Percentiles rank a stretch among this genome's conserved stretches.
Conservation (phyloP, 2,113 vertebrate species). For the Pollachius pollachius region DNA sequence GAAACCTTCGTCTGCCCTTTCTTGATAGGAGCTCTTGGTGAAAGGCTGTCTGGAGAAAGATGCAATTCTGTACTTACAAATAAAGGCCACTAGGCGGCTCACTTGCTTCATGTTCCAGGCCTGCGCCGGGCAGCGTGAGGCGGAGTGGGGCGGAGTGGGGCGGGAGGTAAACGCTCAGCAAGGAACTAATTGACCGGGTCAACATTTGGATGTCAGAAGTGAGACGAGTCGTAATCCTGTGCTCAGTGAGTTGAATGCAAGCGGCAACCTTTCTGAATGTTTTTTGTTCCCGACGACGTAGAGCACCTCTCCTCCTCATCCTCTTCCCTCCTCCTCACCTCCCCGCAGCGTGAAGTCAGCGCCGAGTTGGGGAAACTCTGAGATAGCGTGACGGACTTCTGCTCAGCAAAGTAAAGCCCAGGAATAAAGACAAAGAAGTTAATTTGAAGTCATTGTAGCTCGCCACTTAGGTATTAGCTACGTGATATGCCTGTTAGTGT, state of each 20-base stretch:
- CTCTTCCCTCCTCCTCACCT: slow-evolving; percentile 26
- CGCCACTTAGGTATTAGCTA: slow-evolving; percentile 30
- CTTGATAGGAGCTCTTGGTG: too few relatives aligned
- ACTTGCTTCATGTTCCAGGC: slow-evolving; percentile 31
- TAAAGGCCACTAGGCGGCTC: slow-evolving; percentile 61
- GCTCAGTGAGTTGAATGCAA: slow-evolving; percentile 31
- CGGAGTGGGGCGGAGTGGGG: too few relatives aligned
- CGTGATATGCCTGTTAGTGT: slow-evolving; percentile 39
- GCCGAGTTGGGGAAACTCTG: slow-evolving; percentile 52
- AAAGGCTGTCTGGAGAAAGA: too few relatives aligned
- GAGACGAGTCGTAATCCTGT: slow-evolving; percentile 32
- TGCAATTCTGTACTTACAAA: slow-evolving; percentile 17
- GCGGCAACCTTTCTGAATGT: background rate
- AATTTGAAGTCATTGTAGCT: slow-evolving; percentile 52
- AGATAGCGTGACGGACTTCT: background rate
- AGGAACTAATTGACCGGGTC: slow-evolving; percentile 47
- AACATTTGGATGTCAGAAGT: slow-evolving; percentile 50
- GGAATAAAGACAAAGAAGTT: slow-evolving; percentile 63
- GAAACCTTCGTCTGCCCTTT: too few relatives aligned
- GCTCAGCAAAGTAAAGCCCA: slow-evolving; percentile 27
- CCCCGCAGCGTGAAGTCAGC: slow-evolving; percentile 49
- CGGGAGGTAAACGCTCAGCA: slow-evolving; percentile 19
- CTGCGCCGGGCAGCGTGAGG: slow-evolving; percentile 12
- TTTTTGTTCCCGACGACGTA: too few relatives aligned
- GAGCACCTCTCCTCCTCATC: too few relatives aligned